Base-by-base conservation (phyloP, 2,888 invertebrate species). In the Gasteruption jaculator region DNA sequence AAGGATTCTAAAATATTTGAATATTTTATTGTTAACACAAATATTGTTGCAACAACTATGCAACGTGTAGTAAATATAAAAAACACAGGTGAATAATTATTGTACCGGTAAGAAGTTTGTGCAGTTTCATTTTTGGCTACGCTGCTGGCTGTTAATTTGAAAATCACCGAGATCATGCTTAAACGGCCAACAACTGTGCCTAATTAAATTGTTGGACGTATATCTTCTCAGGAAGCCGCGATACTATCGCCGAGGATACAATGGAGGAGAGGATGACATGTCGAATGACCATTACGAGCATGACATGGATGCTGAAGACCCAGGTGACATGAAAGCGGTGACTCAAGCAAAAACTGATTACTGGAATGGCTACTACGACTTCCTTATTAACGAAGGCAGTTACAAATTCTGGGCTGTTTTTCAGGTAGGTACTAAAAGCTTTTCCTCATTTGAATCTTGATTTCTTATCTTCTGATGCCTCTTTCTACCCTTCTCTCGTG, bases 371-470 rank as follows among this genome's bases (percentile, higher is more conserved):
- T 90, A 90, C 71, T 89, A 89, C 63, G 89, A 90, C 69, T 90
- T 90, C 72, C 77, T 89, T 52, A 88, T 90, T 61, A 90, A 87
- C 58, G 90, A 90, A 65, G 88, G 88, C 2, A 89, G 88, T 12
- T 90, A 88, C 72, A 90, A 90, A 65, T 90, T 90, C 71, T 90
- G 89, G 89, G 87, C 89, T 22, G 86, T 77, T 6, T 90, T 90
- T 68, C 89, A 90, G 78, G 88, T 87, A 69, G 70, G 46, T 48
- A 5, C 6, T 11, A 29, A 11, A 24, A 35, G n/a, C 16, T 6
- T 5, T 31, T 24, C 12, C 16, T 25, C 36, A 11, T 18, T 26
- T 11, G 11, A 27, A 21, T 15, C 24, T 40, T 21, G 18, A 14
- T 11, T 27, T 19, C 16, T 27, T 16, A 27, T 19, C 10, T 5